Conservation (phyloP, 1,140 invertebrate genomes). For the Zaprionus nigranus region DNA sequence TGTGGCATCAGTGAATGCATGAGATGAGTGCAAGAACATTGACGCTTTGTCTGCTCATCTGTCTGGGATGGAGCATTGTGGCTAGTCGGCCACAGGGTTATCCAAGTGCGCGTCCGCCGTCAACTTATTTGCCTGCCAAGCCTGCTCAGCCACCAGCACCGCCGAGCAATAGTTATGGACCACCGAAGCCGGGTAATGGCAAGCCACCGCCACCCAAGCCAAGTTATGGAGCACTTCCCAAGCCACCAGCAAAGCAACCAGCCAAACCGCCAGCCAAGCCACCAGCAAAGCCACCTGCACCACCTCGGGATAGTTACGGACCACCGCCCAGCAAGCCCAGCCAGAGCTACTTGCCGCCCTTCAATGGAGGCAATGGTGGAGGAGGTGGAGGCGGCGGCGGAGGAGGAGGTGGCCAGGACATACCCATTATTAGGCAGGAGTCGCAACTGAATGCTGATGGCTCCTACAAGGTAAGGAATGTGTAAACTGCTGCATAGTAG, state of each 20-base stretch:
- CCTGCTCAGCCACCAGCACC: slow-evolving; percentile 31
- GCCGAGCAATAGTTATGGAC: slow-evolving; percentile 36
- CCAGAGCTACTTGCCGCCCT: slow-evolving; percentile 55
- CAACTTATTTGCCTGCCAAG: slow-evolving; percentile 60
- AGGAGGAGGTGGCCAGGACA: slow-evolving; percentile 60
- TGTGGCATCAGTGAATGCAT: slow-evolving; percentile 38
- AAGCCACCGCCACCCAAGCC: slow-evolving; percentile 34
- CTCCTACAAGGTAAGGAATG: slow-evolving; percentile 85
- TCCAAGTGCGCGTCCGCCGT: slow-evolving; percentile 58
- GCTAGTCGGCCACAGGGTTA: slow-evolving; percentile 56
- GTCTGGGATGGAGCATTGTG: slow-evolving; percentile 16
- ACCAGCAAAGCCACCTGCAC: slow-evolving; percentile 30
- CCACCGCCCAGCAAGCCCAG: slow-evolving; percentile 53
- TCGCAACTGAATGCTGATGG: slow-evolving; percentile 88
- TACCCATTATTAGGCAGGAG: slow-evolving; percentile 87
- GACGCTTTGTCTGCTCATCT: slow-evolving; percentile 18
- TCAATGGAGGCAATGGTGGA: slow-evolving; percentile 40
- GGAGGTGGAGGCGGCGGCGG: slow-evolving; percentile 10
- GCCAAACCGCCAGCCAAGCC: slow-evolving; percentile 57
- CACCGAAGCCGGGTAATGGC: slow-evolving; percentile 36
- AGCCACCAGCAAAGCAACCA: slow-evolving; percentile 29
- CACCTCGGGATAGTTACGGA: slow-evolving; percentile 49
- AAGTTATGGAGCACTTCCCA: slow-evolving; percentile 36
- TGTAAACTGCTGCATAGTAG: background rate
- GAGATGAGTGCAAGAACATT: slow-evolving; percentile 53